These are phyloP conservation scores for Coremacera marginata DNA, from an alignment of 2,888 invertebrate genomes.

Conservation along the genomic window DNA sequence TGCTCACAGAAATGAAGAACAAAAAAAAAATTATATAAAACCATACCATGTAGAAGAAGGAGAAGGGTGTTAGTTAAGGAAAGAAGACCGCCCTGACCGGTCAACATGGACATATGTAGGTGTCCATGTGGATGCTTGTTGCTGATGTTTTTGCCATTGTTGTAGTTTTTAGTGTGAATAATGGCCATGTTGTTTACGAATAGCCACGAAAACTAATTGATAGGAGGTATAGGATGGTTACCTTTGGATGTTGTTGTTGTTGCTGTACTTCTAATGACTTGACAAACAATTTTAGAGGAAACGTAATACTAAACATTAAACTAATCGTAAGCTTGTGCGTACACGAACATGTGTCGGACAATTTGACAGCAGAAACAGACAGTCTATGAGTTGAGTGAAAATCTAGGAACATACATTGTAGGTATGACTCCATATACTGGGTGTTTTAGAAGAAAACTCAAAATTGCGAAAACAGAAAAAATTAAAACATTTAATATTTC, in stretches of 20 bases:
- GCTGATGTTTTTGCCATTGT: background rate
- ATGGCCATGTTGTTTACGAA: conserved; percentile 4
- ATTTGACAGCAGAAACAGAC: conserved; percentile 20
- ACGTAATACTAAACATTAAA: conserved; percentile 12
- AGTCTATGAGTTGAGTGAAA: too few species aligned
- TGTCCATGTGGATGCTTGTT: background rate
- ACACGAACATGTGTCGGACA: background rate
- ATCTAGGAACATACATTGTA: too few species aligned
- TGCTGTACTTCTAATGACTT: conserved; percentile 16
- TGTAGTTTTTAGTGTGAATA: background rate
- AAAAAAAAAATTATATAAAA: background rate
- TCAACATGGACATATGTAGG: background rate
- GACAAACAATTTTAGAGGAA: conserved; percentile 14
- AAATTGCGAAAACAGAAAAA: too few species aligned
- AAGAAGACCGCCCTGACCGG: background rate
- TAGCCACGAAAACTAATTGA: background rate
- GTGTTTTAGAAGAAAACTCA: too few species aligned
- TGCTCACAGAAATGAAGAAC: background rate
- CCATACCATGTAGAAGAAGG: background rate
- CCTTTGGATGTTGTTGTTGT: background rate
- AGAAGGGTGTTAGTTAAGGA: background rate
- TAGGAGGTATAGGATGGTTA: background rate
- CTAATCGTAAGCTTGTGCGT: background rate
- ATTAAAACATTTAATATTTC: too few species aligned
- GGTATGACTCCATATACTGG: too few species aligned